Base-by-base conservation (phyloP, 1,140 invertebrate species). In the Bradynema listronoti region DNA sequence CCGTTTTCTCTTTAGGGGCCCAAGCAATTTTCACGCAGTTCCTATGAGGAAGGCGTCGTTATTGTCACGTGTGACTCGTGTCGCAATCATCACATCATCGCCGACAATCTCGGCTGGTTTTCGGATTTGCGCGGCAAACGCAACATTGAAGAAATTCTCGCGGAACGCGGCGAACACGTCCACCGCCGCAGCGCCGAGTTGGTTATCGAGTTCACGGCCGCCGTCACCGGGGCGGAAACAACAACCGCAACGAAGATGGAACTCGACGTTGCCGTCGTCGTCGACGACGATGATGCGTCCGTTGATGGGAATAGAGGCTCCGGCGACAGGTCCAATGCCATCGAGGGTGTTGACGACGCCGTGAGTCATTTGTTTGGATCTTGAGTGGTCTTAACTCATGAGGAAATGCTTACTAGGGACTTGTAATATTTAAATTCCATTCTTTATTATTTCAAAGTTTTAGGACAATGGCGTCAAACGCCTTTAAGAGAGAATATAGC, bases 81-180 rank as follows among this genome's bases (percentile, higher is more conserved):
- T 63, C 59, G 73, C 25, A 82, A 80, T 61, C 70, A 79, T 57
- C 82, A 83, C 61, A 68, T 83, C 4, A 80, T 83, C 51, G 81
- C 82, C 11, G 82, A 83, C 66, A 82, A 83, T 61, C 69, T 83
- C 5, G 79, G 78, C 5, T 83, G 81, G 81, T 83, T 83, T 63
- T 64, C 71, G 43, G 75, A 82, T 63, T 67, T 81, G 29, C 58
- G 78, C 36, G 78, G 75, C 41, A 73, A 77, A 66, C 77, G 66
- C 78, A 82, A 82, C 61, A 80, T 82, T 58, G 81, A 82, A 67
- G 79, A 82, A 56, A 81, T 82, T 63, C 63, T 82, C 36, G 78
- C 73, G 42, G 72, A 74, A 30, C 79, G 78, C 65, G 81, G 81
- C 34, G 81, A 82, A 60, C 56, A 54, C 41, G 80, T 82, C 19